A percentile compares a stretch with the other conserved stretches of the same genome.
phyloP scores from a whole-genome alignment of 1,140 invertebrate genomes.

The Rhopalosiphum padi region DNA sequence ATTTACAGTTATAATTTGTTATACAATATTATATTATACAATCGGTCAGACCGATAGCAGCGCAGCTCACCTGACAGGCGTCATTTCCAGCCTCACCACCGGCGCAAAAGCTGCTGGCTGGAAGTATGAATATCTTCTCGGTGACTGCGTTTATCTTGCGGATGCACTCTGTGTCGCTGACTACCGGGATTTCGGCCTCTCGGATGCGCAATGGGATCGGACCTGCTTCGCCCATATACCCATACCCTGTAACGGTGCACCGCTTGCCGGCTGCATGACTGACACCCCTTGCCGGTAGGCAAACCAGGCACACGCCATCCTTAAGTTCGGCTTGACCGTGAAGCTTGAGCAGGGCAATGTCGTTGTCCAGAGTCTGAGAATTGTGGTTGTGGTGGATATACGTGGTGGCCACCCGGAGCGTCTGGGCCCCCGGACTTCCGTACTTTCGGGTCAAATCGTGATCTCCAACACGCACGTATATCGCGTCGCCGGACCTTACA shows the following conservation, averaged over 20 bases:
- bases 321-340: slow-evolving; percentile 88
- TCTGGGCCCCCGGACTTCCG: slow-evolving; percentile 87
- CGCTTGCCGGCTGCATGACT: slow-evolving; percentile 85
- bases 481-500: slow-evolving; percentile 86
- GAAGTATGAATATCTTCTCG: slow-evolving; percentile 91
- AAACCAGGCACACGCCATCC: slow-evolving; percentile 84
- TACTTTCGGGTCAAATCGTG: slow-evolving; percentile 88
- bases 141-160: slow-evolving; percentile 92
- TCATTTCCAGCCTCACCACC: slow-evolving; percentile 91
- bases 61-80: slow-evolving; percentile 80
- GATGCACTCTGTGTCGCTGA: slow-evolving; percentile 89
- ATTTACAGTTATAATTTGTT: neutral
- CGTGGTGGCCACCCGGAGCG: slow-evolving; percentile 85
- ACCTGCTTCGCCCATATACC: slow-evolving; percentile 94
- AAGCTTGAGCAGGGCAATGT: slow-evolving; percentile 92
- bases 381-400: slow-evolving; percentile 98
- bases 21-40: too few species aligned
- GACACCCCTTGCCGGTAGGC: slow-evolving; percentile 84
- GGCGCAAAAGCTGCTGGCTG: slow-evolving; percentile 91
- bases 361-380: slow-evolving; percentile 93
- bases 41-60: neutral
- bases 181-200: slow-evolving; percentile 91
- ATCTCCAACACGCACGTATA: slow-evolving; percentile 91
- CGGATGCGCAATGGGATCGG: slow-evolving; percentile 87
- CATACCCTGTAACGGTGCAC: slow-evolving; percentile 92